Conservation (phyloP, 2,797 vertebrate species). For the Sebastes goodei region DNA sequence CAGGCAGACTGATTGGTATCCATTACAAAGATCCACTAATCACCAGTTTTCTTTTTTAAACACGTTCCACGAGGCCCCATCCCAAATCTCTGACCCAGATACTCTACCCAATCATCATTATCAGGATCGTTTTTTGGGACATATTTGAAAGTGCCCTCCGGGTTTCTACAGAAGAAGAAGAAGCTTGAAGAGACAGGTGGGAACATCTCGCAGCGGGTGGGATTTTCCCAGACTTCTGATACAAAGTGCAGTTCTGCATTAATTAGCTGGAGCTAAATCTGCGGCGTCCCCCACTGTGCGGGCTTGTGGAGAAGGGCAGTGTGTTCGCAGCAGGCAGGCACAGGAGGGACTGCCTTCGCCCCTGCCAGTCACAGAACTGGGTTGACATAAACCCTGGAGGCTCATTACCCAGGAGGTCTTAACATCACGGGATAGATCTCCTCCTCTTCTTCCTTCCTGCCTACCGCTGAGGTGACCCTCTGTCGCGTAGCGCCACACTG, state of each 20-base stretch:
- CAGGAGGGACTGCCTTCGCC: constrained; percentile 11
- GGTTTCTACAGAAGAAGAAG: background rate
- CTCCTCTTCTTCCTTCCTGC: constrained; percentile 9
- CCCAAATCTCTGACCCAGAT: background rate
- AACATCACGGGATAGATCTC: constrained; percentile 27
- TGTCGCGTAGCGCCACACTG: background rate
- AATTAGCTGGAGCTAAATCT: constrained; percentile 65
- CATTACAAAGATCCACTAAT: constrained; percentile 42
- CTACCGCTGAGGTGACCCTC: constrained; percentile 13
- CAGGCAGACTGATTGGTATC: constrained; percentile 16
- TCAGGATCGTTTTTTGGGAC: constrained; percentile 20
- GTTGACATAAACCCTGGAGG: constrained; percentile 42
- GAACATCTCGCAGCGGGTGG: constrained; percentile 22
- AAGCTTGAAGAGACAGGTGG: constrained; percentile 33
- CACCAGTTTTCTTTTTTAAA: background rate
- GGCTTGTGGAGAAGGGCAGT: constrained; percentile 26
- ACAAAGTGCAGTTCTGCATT: constrained; percentile 55
- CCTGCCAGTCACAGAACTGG: constrained; percentile 47
- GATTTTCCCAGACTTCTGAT: constrained; percentile 5
- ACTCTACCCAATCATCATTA: constrained; percentile 17
- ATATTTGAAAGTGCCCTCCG: constrained; percentile 3
- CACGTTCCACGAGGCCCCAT: background rate
- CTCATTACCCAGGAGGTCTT: constrained; percentile 56
- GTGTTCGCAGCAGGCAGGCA: constrained; percentile 25
- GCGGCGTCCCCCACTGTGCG: constrained; percentile 23